These are phyloP conservation scores for Opisthocomus hoazin DNA, from an alignment of 2,113 vertebrate species.

Conservation along the genomic window DNA sequence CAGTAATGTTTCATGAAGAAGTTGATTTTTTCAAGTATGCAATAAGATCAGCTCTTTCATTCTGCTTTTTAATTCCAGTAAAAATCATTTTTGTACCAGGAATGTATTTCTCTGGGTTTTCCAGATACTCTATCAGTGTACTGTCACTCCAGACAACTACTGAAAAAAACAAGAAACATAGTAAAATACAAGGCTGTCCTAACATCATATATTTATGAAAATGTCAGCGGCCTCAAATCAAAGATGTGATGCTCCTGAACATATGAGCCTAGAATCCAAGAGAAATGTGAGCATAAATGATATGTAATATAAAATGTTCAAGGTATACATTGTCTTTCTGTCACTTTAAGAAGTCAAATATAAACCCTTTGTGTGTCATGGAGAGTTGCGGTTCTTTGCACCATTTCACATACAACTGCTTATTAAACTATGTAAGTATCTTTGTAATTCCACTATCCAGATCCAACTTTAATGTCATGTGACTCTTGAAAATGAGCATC, in stretches of 20 bases:
- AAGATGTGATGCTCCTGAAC: background rate
- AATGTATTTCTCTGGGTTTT: constrained; percentile 89
- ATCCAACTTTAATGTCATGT: background rate
- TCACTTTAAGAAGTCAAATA: background rate
- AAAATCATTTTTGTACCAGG: constrained; percentile 87
- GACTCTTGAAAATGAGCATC: background rate
- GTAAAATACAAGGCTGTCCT: background rate
- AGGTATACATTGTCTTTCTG: background rate
- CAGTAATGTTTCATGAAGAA: constrained; percentile 32
- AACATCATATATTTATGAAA: background rate
- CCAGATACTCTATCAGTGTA: constrained; percentile 81
- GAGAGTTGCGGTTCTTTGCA: background rate
- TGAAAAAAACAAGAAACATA: constrained; percentile 5
- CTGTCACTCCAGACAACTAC: constrained; percentile 77
- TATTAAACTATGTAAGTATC: background rate
- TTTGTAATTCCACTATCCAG: background rate
- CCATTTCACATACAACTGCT: background rate
- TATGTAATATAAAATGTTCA: background rate
- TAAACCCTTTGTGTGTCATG: background rate
- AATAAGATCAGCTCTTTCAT: constrained; percentile 77
- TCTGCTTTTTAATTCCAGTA: constrained; percentile 86
- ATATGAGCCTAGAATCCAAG: background rate
- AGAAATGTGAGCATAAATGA: background rate
- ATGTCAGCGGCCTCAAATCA: background rate
- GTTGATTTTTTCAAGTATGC: constrained; percentile 79